These are phyloP conservation scores for Drosophila basisetae DNA, from an alignment of 2,888 invertebrate genomes.

Conservation along the genomic window DNA sequence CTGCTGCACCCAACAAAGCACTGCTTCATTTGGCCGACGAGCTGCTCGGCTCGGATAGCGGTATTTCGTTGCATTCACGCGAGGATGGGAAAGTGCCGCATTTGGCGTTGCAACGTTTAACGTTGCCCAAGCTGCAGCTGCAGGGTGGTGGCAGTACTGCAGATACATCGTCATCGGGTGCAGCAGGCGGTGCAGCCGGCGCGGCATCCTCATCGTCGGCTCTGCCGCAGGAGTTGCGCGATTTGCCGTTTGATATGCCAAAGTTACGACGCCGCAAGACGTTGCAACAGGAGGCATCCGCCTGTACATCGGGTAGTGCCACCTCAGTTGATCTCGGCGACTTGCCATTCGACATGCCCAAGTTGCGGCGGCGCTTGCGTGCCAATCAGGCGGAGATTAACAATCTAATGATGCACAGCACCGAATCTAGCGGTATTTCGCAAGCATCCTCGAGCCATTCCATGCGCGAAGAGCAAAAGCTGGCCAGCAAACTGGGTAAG, in stretches of 20 bases:
- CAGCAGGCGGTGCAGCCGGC: constrained; percentile 12
- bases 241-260: constrained; percentile 96
- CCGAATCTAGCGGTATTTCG: constrained; percentile 90
- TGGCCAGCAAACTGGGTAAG: constrained; percentile 86
- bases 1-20: constrained; percentile 90
- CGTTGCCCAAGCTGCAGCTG: constrained; percentile 86
- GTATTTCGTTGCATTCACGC: constrained; percentile 93
- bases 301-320: constrained; percentile 90
- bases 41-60: constrained; percentile 94
- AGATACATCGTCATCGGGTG: constrained; percentile 58
- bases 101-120: constrained; percentile 87
- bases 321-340: constrained; percentile 92
- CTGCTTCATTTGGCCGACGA: constrained; percentile 87
- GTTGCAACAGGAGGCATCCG: constrained; percentile 87
- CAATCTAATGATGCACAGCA: constrained; percentile 86
- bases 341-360: constrained; percentile 96
- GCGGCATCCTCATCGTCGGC: constrained; percentile 62
- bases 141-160: constrained; percentile 77
- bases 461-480: constrained; percentile 89
- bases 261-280: constrained; percentile 91
- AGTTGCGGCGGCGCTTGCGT: constrained; percentile 91
- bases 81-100: constrained; percentile 89
- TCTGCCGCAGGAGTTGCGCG: constrained; percentile 90
- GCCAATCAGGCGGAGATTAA: constrained; percentile 85
- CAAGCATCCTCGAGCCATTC: constrained; percentile 94